phyloP scores from a whole-genome alignment of 2,113 vertebrate species.

The Epinephelus fuscoguttatus region DNA sequence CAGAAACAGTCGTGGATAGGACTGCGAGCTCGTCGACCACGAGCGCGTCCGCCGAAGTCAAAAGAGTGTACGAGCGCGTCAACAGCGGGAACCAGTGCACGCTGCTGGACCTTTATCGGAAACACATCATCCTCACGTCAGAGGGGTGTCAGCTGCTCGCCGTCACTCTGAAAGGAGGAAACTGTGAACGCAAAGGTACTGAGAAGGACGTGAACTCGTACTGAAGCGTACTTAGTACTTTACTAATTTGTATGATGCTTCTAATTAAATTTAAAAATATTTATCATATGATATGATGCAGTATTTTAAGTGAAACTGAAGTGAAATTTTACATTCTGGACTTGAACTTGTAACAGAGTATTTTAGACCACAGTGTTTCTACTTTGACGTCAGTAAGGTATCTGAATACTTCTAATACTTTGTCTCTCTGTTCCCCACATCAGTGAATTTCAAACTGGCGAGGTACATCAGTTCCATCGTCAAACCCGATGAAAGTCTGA shows the following conservation, averaged over 20 bases:
- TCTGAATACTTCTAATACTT: no score
- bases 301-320: no score
- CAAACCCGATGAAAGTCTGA: accelerated
- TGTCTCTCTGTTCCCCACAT: no score
- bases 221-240: no score
- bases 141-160: conserved; percentile 50
- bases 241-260: no score
- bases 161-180: conserved; percentile 58
- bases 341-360: not conserved
- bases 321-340: not conserved
- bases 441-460: conserved; percentile 70
- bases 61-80: accelerated
- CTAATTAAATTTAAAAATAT: no score
- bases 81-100: not conserved
- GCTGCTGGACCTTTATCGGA: conserved; percentile 57
- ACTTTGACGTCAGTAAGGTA: not conserved
- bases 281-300: no score
- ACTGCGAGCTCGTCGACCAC: accelerated
- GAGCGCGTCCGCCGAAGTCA: accelerated
- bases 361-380: not conserved
- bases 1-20: not conserved
- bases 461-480: not conserved
- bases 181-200: not conserved
- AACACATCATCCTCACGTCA: not conserved
- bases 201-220: no score